Base-by-base conservation (phyloP, 1,140 invertebrate genomes). In the Bombus ignitus region DNA sequence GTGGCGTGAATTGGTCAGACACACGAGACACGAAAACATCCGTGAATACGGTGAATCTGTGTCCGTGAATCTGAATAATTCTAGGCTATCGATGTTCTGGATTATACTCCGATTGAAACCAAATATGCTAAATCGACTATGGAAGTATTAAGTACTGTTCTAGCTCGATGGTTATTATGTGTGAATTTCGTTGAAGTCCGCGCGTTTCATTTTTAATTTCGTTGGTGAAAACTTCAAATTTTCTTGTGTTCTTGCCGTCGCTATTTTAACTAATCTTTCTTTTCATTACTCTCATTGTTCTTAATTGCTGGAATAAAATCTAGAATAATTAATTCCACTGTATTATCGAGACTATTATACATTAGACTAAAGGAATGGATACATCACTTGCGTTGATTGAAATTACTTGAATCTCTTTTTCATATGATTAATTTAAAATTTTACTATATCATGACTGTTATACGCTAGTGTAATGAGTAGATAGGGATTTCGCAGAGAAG, bases 1-100 rank as follows among this genome's bases (percentile, higher is more conserved):
- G 4, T 13, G 42, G 42, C 75, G 42, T 71, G 74, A 37, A 84
- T 78, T 39, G 28, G 47, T 28, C 32, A 37, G 32, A 39, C 10
- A 4, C 28, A 53, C 28, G 13, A 47, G 47, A 81, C 70, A 65
- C 76, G 85, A 77, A 84, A 75, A 75, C 32, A 32, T 68, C 66
- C 35, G 32, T 13, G 32, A 35, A 68, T 68, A 66, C 18, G 18
- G 18, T 53, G 1, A 53, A 53, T 53, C 47, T 53, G 28, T 12
- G 12, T 37, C 22, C 32, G 47, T 18, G 35, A 13, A 37, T 75
- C 18, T 2, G 66, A 70, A 72, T 72, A 81, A 81, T 57, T 72
- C 28, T 0, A 25, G 8, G 10, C 15, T 39, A 22, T 42, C n/a
- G 8, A 35, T 25, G 9, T 47, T n/a, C 37, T 65, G 39, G n/a